Evolutionary conservation across 2,797 vertebrate genomes (phyloP), one percentile per base, ranked within the genome.

Genomic region (Pipistrellus nathusii): DNA sequence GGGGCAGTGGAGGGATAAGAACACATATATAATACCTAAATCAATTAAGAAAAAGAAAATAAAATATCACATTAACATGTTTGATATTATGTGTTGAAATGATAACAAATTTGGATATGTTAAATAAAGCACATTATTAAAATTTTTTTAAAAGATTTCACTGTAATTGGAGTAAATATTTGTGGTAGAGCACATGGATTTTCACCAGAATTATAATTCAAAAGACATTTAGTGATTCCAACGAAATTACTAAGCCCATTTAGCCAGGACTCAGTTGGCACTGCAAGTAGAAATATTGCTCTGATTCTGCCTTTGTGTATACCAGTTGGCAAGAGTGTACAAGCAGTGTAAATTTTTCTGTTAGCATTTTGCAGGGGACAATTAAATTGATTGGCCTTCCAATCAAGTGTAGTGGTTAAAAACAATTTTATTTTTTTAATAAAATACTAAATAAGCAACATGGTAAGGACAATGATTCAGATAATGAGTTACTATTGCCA

Each of bases 91-190:
- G 11, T 66, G 46, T 92, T 90, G 78, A 92, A 82, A 89, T 51
- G 7, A 69, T 83, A 85, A 32, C n/a, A 18, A 55, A 55, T 62
- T 96, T 64, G 8, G 21, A 73, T 44, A 72, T 69, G 5, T 64
- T 93, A 78, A 75, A 68, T 64, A 94, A 92, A 91, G 30, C 44
- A 71, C 5, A 62, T n/a, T 64, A 55, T 72, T 86, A 69, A 86
- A 92, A 71, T 46, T 46, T 46, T 46, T 46, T 46, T 11, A 8
- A 21, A 23, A 55, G 2, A 59, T 62, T 62, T 62, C 59, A 62
- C 12, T 53, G 59, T 44, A 75, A 17, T 72, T 80, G 59, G 13
- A 82, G 66, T 6, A 93, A 12, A 85, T n/a, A 83, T 86, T 78
- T 73, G 35, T 85, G 62, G 5, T 32, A 69, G 35, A 21, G 68